Conservation (phyloP, 2,797 vertebrate genomes). For the Oryzias sinensis region DNA sequence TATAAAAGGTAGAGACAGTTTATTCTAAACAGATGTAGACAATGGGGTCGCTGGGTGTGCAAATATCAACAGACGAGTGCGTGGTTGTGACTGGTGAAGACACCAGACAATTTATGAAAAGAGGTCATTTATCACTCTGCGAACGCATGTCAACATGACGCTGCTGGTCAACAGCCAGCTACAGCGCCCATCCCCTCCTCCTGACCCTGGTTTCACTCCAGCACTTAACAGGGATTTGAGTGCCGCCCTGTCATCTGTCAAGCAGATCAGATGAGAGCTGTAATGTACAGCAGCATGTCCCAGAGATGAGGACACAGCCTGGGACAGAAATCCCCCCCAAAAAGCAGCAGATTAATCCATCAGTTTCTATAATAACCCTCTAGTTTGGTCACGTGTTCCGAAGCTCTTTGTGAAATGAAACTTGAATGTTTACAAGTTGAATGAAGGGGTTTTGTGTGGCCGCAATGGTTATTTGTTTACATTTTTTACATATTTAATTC, state of each 20-base stretch:
- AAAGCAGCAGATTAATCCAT: constrained; percentile 61
- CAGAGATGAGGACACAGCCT: constrained; percentile 30
- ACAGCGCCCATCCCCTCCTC: constrained; percentile 16
- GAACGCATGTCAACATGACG: constrained; percentile 12
- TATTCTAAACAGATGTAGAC: too few species aligned
- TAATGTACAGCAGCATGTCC: constrained; percentile 63
- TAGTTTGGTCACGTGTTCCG: constrained; percentile 7
- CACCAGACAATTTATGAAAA: constrained; percentile 11
- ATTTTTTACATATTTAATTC: constrained; percentile 32
- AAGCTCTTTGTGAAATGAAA: constrained; percentile 32
- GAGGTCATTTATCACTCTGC: constrained; percentile 46
- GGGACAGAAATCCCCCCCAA: constrained; percentile 52
- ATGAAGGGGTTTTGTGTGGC: constrained; percentile 1
- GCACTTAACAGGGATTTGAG: constrained; percentile 76
- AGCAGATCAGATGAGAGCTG: constrained; percentile 59
- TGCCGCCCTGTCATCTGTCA: constrained; percentile 59
- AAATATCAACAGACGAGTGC: too few species aligned
- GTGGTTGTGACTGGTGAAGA: background rate
- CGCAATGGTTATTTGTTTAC: constrained; percentile 25
- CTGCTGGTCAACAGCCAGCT: constrained; percentile 25
- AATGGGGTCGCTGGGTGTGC: too few species aligned
- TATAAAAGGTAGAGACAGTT: too few species aligned
- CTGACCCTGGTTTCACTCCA: constrained; percentile 58
- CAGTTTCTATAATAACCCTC: constrained; percentile 64
- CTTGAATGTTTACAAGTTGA: constrained; percentile 22